Conservation (phyloP, 2,888 invertebrate genomes). For the Anthophora plumipes region DNA sequence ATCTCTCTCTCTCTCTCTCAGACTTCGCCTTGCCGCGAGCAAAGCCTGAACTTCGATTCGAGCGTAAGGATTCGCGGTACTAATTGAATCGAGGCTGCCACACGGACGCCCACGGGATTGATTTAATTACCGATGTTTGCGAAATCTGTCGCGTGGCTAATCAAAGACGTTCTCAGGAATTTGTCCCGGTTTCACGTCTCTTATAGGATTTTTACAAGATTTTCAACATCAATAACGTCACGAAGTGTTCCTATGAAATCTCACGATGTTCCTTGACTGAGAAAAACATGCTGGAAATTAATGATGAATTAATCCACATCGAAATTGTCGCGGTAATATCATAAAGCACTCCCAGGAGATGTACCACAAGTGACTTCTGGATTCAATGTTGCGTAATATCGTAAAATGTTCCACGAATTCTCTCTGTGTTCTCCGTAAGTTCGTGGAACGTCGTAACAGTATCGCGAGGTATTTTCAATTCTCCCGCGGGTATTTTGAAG, state of each 20-base stretch:
- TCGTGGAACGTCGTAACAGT: too few relatives aligned
- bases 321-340: neutral
- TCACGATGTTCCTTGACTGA: neutral
- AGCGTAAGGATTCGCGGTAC: conserved; percentile 44
- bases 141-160: neutral
- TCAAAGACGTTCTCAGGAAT: neutral
- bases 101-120: conserved; percentile 38
- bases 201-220: neutral
- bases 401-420: neutral
- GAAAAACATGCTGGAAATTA: too few relatives aligned
- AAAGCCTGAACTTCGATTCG: conserved; percentile 40
- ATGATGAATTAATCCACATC: neutral
- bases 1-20: neutral
- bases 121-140: conserved; percentile 44
- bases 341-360: neutral
- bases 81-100: conserved; percentile 43
- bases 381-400: neutral
- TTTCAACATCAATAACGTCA: neutral
- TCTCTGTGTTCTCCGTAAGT: neutral
- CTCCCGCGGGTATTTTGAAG: too few relatives aligned
- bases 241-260: neutral
- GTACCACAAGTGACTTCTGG: neutral
- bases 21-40: conserved; percentile 15
- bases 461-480: too few relatives aligned
- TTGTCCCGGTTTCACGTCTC: neutral